Base-by-base conservation (phyloP, 2,888 invertebrate species). In the Volucella zonaria region DNA sequence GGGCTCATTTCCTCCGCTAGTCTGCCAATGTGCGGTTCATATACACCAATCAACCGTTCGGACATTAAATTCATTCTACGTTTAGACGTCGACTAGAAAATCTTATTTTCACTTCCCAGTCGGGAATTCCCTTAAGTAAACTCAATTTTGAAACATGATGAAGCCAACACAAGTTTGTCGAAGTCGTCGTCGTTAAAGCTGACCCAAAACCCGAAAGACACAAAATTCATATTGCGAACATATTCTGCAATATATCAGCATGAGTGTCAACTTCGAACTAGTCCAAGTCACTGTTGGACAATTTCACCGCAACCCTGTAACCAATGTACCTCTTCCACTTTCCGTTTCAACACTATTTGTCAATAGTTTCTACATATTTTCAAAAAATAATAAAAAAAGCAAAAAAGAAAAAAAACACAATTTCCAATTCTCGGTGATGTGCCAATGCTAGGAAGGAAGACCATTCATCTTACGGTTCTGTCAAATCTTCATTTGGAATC, bases 391-490 rank as follows among this genome's bases (percentile, higher is more conserved):
- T 38, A 12, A n/a, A n/a, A 9, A 38, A 23, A 23, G 2, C 2
- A 23, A 23, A 23, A 23, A 23, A 18, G 2, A 18, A 18, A 18
- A 18, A 18, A 18, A 18, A 18, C 1, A 23, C 18, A 23, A 3
- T 23, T 23, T 23, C 18, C 2, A 23, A 23, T 23, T 42, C 42
- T 49, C 11, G 1, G 11, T 51, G 8, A 6, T 47, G n/a, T 58
- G 47, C 47, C 56, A 31, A 49, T 58, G 43, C 6, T 6, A 23
- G 31, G 3, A 31, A 18, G 42, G 45, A 23, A 43, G 31, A 40
- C 45, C 47, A 64, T 74, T 74, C 74, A 66, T 74, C 64, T 66
- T 64, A 40, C 43, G 42, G 74, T 66, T 11, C 74, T 74, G 64
- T 74, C 64, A 56, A 58, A 23, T 66, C 74, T 66, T 74, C 64